Evolutionary conservation across 2,888 invertebrate genomes (phyloP).

Genomic region (Perdita meconis): DNA sequence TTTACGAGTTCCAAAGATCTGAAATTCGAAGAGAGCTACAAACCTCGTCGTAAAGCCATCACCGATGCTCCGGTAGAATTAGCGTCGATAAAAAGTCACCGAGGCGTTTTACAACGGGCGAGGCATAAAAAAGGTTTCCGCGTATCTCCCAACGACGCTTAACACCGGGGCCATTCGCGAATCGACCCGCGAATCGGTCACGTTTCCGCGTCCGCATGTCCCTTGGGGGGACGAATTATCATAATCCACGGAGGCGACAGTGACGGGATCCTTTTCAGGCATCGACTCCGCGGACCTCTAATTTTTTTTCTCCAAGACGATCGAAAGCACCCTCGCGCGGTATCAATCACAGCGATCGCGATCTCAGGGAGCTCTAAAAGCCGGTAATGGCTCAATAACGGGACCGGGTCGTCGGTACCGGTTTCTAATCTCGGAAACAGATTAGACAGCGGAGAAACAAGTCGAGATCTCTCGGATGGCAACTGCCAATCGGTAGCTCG

Average conservation of each 20-base stretch:
- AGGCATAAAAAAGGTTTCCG: slow-evolving; percentile 3
- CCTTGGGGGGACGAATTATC: slow-evolving; percentile 16
- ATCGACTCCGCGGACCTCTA: slow-evolving; percentile 1
- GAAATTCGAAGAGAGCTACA: slow-evolving; percentile 21
- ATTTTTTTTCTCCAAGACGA: neutral
- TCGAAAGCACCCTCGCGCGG: slow-evolving; percentile 27
- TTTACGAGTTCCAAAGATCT: slow-evolving; percentile 23
- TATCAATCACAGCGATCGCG: neutral
- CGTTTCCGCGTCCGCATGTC: neutral
- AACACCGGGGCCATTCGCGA: slow-evolving; percentile 4
- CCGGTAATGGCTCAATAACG: slow-evolving; percentile 57
- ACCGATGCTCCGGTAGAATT: slow-evolving; percentile 60
- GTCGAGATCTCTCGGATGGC: slow-evolving; percentile 45
- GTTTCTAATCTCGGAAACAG: slow-evolving; percentile 66
- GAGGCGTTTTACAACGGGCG: slow-evolving; percentile 26
- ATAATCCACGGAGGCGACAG: slow-evolving; percentile 21
- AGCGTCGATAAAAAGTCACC: slow-evolving; percentile 66
- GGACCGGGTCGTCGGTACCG: slow-evolving; percentile 45
- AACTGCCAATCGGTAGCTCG: slow-evolving; percentile 59
- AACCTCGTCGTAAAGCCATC: slow-evolving; percentile 58
- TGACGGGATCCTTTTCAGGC: neutral
- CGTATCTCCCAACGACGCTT: slow-evolving; percentile 2
- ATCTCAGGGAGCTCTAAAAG: slow-evolving; percentile 41
- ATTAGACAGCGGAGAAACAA: slow-evolving; percentile 60
- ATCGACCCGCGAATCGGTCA: neutral